Evolutionary conservation across 1,140 invertebrate species (phyloP).

Genomic region (Drosophila santomea): DNA sequence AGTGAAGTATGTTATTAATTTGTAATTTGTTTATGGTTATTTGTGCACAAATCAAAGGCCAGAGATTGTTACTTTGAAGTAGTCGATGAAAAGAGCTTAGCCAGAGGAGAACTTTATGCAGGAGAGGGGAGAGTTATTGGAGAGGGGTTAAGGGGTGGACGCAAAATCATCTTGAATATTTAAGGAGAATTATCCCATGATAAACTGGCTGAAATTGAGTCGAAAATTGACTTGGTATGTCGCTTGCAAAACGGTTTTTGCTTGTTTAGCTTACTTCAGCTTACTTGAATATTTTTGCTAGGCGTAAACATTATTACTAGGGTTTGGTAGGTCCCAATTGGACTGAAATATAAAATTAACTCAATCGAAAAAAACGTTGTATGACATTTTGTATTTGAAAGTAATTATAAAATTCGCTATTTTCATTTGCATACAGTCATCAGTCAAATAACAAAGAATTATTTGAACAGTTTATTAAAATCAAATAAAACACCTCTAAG

Average conservation of each 20-base stretch:
- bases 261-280: conserved; percentile 2
- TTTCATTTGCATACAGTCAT: not conserved
- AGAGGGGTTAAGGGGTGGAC: not conserved
- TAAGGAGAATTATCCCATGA: conserved; percentile 38
- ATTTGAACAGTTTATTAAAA: conserved; percentile 3
- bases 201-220: conserved; percentile 45
- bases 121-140: not conserved
- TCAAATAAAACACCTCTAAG: no score
- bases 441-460: conserved; percentile 6
- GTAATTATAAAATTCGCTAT: not conserved
- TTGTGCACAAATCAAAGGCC: conserved; percentile 81
- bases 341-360: not conserved
- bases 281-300: not conserved
- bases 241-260: conserved; percentile 12
- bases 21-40: conserved; percentile 81
- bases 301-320: conserved; percentile 11
- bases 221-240: conserved; percentile 38
- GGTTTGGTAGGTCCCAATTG: not conserved
- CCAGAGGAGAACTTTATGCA: conserved; percentile 43
- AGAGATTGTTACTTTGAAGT: conserved; percentile 76
- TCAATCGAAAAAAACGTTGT: not conserved
- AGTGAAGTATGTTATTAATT: conserved; percentile 82
- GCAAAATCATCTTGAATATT: conserved; percentile 44
- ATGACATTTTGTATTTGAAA: not conserved
- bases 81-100: conserved; percentile 43